Conservation (phyloP, 2,113 vertebrate genomes). For the Potamarius usumacintae region DNA sequence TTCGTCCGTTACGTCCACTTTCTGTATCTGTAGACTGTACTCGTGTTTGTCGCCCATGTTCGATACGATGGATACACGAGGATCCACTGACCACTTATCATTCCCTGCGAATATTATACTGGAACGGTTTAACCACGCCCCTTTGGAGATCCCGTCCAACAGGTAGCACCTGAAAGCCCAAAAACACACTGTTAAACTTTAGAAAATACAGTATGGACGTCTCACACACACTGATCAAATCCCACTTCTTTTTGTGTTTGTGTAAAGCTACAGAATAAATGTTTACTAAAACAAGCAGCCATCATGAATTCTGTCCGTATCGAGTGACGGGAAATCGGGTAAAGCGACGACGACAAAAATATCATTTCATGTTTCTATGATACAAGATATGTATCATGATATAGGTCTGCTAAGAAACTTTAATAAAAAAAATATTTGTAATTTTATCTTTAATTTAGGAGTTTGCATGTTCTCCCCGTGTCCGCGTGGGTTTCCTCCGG, state of each 20-base stretch:
- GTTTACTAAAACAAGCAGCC: background rate
- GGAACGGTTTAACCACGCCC: slow-evolving; percentile 97
- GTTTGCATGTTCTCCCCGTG: no score
- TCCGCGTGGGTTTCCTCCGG: no score
- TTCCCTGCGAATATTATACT: slow-evolving; percentile 96
- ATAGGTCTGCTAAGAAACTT: no score
- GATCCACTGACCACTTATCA: slow-evolving; percentile 97
- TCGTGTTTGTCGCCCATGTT: slow-evolving; percentile 84
- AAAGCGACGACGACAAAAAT: background rate
- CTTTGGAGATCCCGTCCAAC: slow-evolving; percentile 93
- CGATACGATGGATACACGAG: slow-evolving; percentile 91
- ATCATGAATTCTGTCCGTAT: background rate
- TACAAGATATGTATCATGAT: no score
- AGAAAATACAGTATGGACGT: background rate
- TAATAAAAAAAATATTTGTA: no score
- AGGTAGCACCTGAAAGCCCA: slow-evolving; percentile 85
- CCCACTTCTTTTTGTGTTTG: background rate
- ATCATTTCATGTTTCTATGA: background rate
- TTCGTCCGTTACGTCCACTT: slow-evolving; percentile 93
- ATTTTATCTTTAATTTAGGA: no score
- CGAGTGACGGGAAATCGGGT: background rate
- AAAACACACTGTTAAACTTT: slow-evolving; percentile 9
- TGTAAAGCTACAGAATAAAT: background rate
- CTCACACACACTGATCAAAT: background rate
- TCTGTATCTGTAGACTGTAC: slow-evolving; percentile 98